phyloP scores from a whole-genome alignment of 1,140 invertebrate genomes.

The Sitobion miscanthi region DNA sequence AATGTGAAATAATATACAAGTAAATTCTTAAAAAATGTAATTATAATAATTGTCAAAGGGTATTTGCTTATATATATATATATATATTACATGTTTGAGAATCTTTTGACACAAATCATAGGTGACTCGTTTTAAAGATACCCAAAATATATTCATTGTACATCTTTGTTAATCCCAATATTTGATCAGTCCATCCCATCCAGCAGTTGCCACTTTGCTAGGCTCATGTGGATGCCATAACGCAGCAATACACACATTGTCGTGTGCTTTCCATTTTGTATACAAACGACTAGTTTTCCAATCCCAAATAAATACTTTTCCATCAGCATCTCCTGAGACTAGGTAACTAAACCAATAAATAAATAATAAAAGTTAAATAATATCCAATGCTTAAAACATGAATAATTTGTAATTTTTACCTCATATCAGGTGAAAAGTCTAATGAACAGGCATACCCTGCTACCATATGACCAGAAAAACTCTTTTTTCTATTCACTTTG shows the following conservation, averaged over 20 bases:
- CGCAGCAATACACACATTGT: conserved; percentile 92
- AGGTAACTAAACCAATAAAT: conserved; percentile 79
- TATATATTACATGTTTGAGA: background rate
- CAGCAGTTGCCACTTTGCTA: conserved; percentile 92
- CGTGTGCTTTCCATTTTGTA: conserved; percentile 98
- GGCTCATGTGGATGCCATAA: conserved; percentile 99
- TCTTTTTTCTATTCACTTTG: conserved; percentile 97
- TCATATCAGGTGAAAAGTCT: conserved; percentile 99
- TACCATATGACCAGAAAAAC: conserved; percentile 98
- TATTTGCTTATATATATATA: background rate
- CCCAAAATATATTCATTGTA: background rate
- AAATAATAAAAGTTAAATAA: conserved; percentile 42
- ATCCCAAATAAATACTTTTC: conserved; percentile 98
- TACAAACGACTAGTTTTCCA: conserved; percentile 99
- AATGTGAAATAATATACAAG: background rate
- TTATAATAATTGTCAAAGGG: background rate
- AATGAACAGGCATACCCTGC: conserved; percentile 97
- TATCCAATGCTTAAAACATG: background rate
- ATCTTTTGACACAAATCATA: background rate
- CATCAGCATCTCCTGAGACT: conserved; percentile 98
- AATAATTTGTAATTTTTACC: conserved; percentile 65
- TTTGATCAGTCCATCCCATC: conserved; percentile 98
- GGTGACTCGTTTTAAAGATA: background rate
- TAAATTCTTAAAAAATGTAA: background rate
- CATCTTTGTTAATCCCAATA: conserved; percentile 88